Evolutionary conservation across 2,797 vertebrate genomes (phyloP), one percentile per base, ranked within the genome.

Genomic region (Typhlichthys eigenmanni): DNA sequence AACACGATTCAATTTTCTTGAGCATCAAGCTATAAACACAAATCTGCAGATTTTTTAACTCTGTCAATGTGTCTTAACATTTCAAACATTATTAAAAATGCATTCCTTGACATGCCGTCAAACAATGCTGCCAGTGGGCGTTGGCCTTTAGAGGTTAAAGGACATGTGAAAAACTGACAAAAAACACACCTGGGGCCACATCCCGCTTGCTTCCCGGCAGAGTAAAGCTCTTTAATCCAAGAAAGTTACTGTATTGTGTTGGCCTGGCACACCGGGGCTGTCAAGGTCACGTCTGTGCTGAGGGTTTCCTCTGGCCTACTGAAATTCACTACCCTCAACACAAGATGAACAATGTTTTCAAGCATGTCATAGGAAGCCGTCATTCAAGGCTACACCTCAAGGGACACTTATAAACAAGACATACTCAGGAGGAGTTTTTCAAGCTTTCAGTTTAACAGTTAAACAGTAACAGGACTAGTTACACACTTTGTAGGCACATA

Each of bases 261-360:
- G 83, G 66, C 72, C 62, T 48, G 72, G 72, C 67, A 82, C 13
- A 10, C 12, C 32, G 34, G 69, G 49, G 61, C 55, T 53, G 73
- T 84, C 85, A 87, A 89, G 85, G 82, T 88, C 84, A 77, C 53
- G 64, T 55, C 48, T 29, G 66, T 48, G 47, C 47, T 49, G 53
- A 70, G 12, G 34, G 61, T 66, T 70, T 69, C 74, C 71, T 38
- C 34, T 38, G 34, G 34, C 34, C 34, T 38, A 38, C 34, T 38
- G 34, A 38, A 38, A 38, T 38, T 38, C 34, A 38, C 65, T 60
- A 62, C 72, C 55, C 58, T 55, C 56, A 60, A 59, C 13, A 1
- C 11, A 14, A 13, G 46, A 49, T 19, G 69, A 64, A 79, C 72
- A 69, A 74, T 66, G 50, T 55, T 50, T 34, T 8, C 60, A 14